Percentiles rank a stretch among this genome's conserved stretches.
Conservation (phyloP, 2,797 vertebrate species). For the Enteromius anoplus region DNA sequence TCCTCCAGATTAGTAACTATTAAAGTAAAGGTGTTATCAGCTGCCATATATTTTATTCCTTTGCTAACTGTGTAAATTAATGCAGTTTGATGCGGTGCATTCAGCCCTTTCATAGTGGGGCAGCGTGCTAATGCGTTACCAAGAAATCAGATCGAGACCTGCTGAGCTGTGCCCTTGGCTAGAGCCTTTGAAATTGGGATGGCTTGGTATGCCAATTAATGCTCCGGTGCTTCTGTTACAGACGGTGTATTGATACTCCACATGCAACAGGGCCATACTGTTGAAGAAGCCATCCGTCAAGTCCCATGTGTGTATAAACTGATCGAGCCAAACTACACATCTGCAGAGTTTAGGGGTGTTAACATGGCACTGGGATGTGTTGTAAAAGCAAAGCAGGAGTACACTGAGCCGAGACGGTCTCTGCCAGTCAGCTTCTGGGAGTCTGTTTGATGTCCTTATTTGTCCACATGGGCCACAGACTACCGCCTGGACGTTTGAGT, state of each 20-base stretch:
- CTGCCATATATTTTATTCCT: slow-evolving; percentile 12
- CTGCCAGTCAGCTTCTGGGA: slow-evolving; percentile 42
- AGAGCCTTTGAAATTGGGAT: slow-evolving; percentile 42
- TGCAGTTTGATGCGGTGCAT: background rate
- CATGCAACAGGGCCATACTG: slow-evolving; percentile 22
- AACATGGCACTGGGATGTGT: slow-evolving; percentile 36
- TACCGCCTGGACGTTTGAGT: slow-evolving; percentile 58
- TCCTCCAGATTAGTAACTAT: background rate
- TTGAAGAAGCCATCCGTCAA: slow-evolving; percentile 3
- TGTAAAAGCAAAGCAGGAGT: slow-evolving; percentile 52
- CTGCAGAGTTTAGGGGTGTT: slow-evolving; percentile 48
- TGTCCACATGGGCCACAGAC: slow-evolving; percentile 18
- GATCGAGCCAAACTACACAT: slow-evolving; percentile 62
- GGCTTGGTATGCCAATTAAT: slow-evolving; percentile 39
- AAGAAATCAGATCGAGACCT: slow-evolving; percentile 25
- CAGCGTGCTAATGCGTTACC: background rate
- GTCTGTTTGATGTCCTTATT: slow-evolving; percentile 22
- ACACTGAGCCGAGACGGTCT: slow-evolving; percentile 2
- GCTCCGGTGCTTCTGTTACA: slow-evolving; percentile 33
- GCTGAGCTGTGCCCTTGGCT: slow-evolving; percentile 39
- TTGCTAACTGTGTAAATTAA: slow-evolving; percentile 21
- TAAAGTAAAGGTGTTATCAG: slow-evolving; percentile 13
- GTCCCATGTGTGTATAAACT: slow-evolving; percentile 45
- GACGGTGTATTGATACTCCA: slow-evolving; percentile 37
- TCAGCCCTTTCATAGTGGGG: background rate